Percentiles rank a stretch among this genome's conserved stretches.
Conservation (phyloP, 1,140 invertebrate genomes). For the Lepeophtheirus salmonis region DNA sequence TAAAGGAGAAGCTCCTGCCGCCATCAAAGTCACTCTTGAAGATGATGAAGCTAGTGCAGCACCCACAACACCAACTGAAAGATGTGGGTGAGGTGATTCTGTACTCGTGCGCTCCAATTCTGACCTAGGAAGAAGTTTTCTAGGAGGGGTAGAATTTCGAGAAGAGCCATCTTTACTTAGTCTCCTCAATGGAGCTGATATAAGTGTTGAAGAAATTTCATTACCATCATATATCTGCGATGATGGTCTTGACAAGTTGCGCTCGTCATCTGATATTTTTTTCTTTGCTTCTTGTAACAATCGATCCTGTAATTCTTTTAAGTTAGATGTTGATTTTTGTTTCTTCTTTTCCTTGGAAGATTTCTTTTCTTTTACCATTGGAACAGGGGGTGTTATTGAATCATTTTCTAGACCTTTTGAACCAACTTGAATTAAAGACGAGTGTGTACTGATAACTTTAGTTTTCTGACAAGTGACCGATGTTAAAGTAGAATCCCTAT, state of each 20-base stretch:
- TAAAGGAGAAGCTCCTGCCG: background rate
- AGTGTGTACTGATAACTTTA: no score
- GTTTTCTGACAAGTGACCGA: no score
- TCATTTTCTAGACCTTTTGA: no score
- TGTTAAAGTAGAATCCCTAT: background rate
- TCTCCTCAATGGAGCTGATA: background rate
- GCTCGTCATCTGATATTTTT: constrained; percentile 6
- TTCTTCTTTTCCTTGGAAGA: constrained; percentile 14
- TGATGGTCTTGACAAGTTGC: background rate
- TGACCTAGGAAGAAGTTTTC: constrained; percentile 11
- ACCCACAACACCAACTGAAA: constrained; percentile 10
- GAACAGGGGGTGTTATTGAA: no score
- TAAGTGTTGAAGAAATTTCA: no score
- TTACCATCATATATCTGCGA: no score
- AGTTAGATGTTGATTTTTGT: constrained; percentile 2
- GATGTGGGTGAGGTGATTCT: background rate
- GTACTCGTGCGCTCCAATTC: background rate
- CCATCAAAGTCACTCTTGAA: background rate
- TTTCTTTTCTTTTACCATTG: background rate
- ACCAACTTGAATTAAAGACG: no score
- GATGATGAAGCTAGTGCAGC: background rate
- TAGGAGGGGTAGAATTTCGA: constrained; percentile 10
- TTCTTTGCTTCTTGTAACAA: constrained; percentile 15
- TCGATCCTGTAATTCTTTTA: constrained; percentile 16
- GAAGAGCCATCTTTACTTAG: background rate